A percentile compares a stretch with the other conserved stretches of the same genome.
These are phyloP conservation scores for Emydocephalus ijimae DNA, from an alignment of 2,113 vertebrate genomes.

Conservation along the genomic window DNA sequence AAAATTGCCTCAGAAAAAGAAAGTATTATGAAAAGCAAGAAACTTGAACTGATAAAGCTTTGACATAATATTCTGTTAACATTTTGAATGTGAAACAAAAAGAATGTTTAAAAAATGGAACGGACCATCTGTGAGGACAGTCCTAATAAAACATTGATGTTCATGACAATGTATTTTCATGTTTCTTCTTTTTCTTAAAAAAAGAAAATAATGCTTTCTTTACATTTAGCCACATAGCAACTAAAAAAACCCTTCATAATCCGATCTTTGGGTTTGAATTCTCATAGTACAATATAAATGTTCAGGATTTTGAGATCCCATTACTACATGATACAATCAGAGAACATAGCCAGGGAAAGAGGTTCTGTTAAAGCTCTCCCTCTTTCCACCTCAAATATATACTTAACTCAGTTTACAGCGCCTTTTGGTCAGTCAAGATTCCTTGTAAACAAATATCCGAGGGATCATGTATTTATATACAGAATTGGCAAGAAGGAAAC, in stretches of 20 bases:
- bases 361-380: constrained; percentile 62
- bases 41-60: constrained; percentile 83
- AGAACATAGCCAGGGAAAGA: constrained; percentile 50
- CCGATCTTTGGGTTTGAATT: constrained; percentile 62
- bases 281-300: constrained; percentile 39
- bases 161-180: constrained; percentile 27
- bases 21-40: constrained; percentile 84
- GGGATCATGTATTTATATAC: constrained; percentile 83
- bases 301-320: constrained; percentile 36
- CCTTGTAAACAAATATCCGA: constrained; percentile 95
- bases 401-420: constrained; percentile 64
- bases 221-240: constrained; percentile 42
- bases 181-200: not conserved
- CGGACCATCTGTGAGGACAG: constrained; percentile 67
- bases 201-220: constrained; percentile 35
- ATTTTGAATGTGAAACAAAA: constrained; percentile 51
- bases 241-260: constrained; percentile 53
- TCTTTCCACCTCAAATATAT: constrained; percentile 58
- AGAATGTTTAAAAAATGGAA: constrained; percentile 57
- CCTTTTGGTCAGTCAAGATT: constrained; percentile 96
- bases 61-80: constrained; percentile 76
- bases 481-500: constrained; percentile 83
- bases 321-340: constrained; percentile 40
- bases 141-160: constrained; percentile 32
- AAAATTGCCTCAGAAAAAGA: constrained; percentile 85